A percentile compares a stretch with the other conserved stretches of the same genome.
Evolutionary conservation across 1,140 invertebrate genomes (phyloP).

Genomic region (Pseudomyrmex pallidus): DNA sequence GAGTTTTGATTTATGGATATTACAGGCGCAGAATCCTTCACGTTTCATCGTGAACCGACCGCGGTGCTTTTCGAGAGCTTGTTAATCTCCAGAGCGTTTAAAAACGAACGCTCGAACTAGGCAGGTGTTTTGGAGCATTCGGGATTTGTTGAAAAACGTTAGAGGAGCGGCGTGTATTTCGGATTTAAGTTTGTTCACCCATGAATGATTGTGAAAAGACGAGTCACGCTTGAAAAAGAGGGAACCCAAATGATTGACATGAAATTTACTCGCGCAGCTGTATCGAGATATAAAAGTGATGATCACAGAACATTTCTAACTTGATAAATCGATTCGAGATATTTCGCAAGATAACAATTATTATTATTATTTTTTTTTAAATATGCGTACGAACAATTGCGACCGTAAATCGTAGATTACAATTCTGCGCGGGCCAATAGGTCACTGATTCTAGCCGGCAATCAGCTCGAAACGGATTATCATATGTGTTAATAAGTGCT

Average conservation of each 20-base stretch:
- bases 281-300: constrained; percentile 9
- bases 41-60: constrained; percentile 25
- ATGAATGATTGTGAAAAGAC: constrained; percentile 8
- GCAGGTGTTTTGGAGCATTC: constrained; percentile 27
- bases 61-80: constrained; percentile 5
- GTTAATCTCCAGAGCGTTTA: constrained; percentile 1
- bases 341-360: constrained; percentile 12
- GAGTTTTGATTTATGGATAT: constrained; percentile 22
- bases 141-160: constrained; percentile 18
- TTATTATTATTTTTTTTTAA: not conserved
- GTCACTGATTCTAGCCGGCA: constrained; percentile 23
- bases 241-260: not conserved
- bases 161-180: not conserved
- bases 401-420: constrained; percentile 30
- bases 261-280: constrained; percentile 14
- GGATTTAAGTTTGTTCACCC: constrained; percentile 3
- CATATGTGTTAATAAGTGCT: constrained; percentile 67
- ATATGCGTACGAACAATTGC: constrained; percentile 27
- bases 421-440: constrained; percentile 14
- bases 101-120: constrained; percentile 1
- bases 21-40: not conserved
- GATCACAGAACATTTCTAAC: constrained; percentile 15
- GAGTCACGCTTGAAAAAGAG: constrained; percentile 33
- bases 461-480: constrained; percentile 55
- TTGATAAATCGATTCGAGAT: constrained; percentile 20